Evolutionary conservation across 2,888 invertebrate species (phyloP).

Genomic region (Heteromyza rotundicornis): DNA sequence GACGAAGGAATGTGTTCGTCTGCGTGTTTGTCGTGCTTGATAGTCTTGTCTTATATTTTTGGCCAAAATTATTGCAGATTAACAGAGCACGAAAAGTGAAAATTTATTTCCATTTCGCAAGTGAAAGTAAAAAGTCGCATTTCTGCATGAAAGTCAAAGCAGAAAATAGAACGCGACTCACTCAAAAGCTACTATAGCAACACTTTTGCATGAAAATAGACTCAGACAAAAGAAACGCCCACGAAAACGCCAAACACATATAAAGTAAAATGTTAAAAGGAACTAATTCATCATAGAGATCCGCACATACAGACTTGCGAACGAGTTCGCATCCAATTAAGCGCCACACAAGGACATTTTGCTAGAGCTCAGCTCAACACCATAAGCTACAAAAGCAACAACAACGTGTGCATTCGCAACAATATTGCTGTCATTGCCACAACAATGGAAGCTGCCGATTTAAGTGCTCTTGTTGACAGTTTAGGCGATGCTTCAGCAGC

Average conservation of each 20-base stretch:
- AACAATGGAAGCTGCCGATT: slow-evolving; percentile 45
- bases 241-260: neutral
- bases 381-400: neutral
- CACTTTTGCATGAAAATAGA: neutral
- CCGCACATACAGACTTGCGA: neutral
- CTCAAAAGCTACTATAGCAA: neutral
- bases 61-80: neutral
- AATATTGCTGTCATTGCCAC: neutral
- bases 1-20: too few species aligned
- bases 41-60: too few species aligned
- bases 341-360: neutral
- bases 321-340: neutral
- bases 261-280: neutral
- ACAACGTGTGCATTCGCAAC: neutral
- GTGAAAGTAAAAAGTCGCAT: neutral
- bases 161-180: neutral
- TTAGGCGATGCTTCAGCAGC: slow-evolving; percentile 34
- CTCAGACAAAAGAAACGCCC: neutral
- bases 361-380: neutral
- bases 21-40: too few species aligned
- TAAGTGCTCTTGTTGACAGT: slow-evolving; percentile 44
- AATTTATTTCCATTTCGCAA: neutral
- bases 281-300: neutral
- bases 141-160: neutral
- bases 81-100: neutral